phyloP scores from a whole-genome alignment of 2,113 vertebrate genomes.

The Xiphorhynchus elegans region DNA sequence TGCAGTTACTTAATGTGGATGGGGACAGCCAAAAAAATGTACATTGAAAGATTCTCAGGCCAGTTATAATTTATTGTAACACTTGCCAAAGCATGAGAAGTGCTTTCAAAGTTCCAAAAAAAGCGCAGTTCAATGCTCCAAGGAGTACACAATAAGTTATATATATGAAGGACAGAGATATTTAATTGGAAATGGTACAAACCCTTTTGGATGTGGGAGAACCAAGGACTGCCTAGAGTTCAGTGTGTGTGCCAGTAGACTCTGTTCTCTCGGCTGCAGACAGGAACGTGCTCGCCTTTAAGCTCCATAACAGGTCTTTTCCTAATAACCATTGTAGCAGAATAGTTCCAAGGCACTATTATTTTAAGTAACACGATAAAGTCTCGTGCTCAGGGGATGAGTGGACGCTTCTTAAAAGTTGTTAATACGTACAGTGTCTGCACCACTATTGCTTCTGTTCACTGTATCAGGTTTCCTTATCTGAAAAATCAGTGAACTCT shows the following conservation, averaged over 20 bases:
- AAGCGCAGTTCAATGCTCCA: background rate
- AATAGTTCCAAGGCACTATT: background rate
- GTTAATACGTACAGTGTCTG: background rate
- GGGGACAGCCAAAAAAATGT: conserved; percentile 27
- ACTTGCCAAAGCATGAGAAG: background rate
- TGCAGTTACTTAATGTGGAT: conserved; percentile 44
- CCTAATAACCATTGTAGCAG: background rate
- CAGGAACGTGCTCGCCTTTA: background rate
- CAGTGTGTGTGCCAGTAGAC: too few relatives aligned
- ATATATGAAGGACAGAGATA: background rate
- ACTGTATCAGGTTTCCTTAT: background rate
- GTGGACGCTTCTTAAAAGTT: background rate
- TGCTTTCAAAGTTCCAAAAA: background rate
- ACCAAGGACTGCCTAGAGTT: background rate
- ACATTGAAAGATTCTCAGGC: background rate
- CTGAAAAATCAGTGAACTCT: background rate
- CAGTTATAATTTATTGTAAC: conserved; percentile 4
- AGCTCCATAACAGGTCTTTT: background rate
- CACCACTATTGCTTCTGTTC: background rate
- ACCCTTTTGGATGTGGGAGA: background rate
- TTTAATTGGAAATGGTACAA: background rate
- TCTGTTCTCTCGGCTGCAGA: background rate
- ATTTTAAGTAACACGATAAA: background rate
- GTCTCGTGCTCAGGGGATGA: background rate
- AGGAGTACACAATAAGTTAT: background rate